Percentiles rank a stretch among this genome's conserved stretches.
Conservation (phyloP, 2,797 vertebrate species). For the Carcharodon carcharias region DNA sequence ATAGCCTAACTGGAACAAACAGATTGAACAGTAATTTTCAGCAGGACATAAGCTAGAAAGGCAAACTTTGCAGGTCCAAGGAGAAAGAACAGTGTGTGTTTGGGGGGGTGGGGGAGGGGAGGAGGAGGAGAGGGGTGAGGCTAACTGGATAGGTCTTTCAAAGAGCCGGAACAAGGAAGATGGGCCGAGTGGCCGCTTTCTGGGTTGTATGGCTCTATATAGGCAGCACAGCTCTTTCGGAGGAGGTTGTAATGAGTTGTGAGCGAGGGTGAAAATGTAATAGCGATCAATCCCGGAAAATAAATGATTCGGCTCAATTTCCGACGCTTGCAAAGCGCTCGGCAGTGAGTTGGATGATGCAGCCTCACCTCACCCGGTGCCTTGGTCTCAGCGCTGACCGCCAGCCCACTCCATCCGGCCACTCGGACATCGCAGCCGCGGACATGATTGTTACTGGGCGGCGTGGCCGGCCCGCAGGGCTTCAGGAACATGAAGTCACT, state of each 20-base stretch:
- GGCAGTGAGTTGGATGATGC: too few species aligned
- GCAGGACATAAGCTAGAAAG: not conserved
- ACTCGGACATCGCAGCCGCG: slow-evolving; percentile 62
- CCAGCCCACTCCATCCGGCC: slow-evolving; percentile 58
- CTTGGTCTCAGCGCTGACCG: slow-evolving; percentile 61
- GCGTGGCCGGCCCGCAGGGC: slow-evolving; percentile 69
- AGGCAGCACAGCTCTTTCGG: not conserved
- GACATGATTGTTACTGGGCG: slow-evolving; percentile 65
- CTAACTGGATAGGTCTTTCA: not conserved
- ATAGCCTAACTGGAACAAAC: not conserved
- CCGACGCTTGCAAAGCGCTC: not conserved
- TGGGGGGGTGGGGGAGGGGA: not conserved
- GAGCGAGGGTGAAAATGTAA: not conserved
- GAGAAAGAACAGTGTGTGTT: not conserved
- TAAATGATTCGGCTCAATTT: not conserved
- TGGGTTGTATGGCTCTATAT: not conserved
- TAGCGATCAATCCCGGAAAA: not conserved
- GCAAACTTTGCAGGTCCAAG: not conserved
- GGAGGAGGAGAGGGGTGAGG: too few species aligned
- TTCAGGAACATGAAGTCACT: slow-evolving; percentile 93
- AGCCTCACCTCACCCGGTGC: slow-evolving; percentile 68
- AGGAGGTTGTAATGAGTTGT: too few species aligned
- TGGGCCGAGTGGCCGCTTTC: not conserved
- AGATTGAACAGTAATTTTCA: not conserved
- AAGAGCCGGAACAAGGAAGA: not conserved